phyloP scores from a whole-genome alignment of 1,140 invertebrate genomes.

The Gryllus bimaculatus region DNA sequence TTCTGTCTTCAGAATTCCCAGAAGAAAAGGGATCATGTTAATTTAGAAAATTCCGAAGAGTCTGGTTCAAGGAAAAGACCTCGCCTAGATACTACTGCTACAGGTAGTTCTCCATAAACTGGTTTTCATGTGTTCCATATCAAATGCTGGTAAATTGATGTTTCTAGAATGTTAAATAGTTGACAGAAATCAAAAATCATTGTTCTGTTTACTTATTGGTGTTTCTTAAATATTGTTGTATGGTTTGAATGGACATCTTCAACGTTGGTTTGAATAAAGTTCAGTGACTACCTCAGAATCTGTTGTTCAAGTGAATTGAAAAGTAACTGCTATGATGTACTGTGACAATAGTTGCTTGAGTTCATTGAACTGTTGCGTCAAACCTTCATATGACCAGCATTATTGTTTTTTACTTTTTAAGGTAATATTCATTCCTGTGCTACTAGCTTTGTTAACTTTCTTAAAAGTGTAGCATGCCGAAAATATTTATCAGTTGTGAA shows the following conservation, averaged over 20 bases:
- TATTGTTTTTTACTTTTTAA: no score
- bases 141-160: not conserved
- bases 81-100: constrained; percentile 12
- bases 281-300: not conserved
- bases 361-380: no score
- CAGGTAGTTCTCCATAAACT: constrained; percentile 14
- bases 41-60: constrained; percentile 18
- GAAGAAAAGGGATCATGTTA: constrained; percentile 21
- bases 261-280: not conserved
- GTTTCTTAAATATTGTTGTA: no score
- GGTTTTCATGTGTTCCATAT: constrained; percentile 9
- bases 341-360: no score
- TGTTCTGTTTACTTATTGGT: not conserved
- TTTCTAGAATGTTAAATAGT: not conserved
- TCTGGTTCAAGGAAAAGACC: constrained; percentile 19
- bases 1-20: constrained; percentile 16
- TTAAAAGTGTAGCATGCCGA: no score
- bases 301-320: not conserved
- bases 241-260: no score
- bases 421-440: no score
- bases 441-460: no score
- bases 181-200: not conserved
- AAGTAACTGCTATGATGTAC: no score
- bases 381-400: no score
- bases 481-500: no score